These are phyloP conservation scores for Stictocephala bisonia DNA, from an alignment of 2,888 invertebrate genomes.

Conservation along the genomic window DNA sequence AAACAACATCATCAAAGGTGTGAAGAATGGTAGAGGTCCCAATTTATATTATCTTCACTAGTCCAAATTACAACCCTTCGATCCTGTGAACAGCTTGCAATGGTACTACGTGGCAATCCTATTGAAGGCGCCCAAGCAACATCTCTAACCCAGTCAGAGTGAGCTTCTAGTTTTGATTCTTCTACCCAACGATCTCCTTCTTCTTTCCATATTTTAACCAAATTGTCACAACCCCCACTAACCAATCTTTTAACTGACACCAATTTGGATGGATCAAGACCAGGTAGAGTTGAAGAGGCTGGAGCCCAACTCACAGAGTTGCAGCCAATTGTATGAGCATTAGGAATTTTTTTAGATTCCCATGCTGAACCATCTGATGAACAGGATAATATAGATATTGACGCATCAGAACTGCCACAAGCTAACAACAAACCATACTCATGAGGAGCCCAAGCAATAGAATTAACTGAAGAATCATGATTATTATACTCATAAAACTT, in stretches of 20 bases:
- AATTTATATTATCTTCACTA: constrained; percentile 83
- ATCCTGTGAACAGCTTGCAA: constrained; percentile 97
- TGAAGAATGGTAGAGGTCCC: constrained; percentile 90
- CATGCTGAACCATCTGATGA: constrained; percentile 81
- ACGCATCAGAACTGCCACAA: constrained; percentile 97
- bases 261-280: constrained; percentile 70
- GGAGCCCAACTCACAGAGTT: constrained; percentile 98
- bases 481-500: constrained; percentile 93
- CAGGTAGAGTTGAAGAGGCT: constrained; percentile 75
- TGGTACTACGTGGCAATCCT: constrained; percentile 87
- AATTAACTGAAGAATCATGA: constrained; percentile 98
- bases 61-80: constrained; percentile 88
- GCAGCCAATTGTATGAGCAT: constrained; percentile 97
- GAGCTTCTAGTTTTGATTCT: constrained; percentile 93
- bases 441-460: constrained; percentile 96
- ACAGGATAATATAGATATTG: constrained; percentile 89
- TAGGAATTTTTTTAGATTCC: constrained; percentile 94
- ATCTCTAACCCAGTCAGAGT: constrained; percentile 99
- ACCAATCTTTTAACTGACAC: constrained; percentile 64
- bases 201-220: constrained; percentile 84
- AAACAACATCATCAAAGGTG: constrained; percentile 97
- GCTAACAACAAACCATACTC: constrained; percentile 94
- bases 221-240: constrained; percentile 97
- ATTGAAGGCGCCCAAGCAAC: constrained; percentile 98
- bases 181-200: constrained; percentile 86